Conservation (phyloP, 2,888 invertebrate genomes). For the Melieria picta region DNA sequence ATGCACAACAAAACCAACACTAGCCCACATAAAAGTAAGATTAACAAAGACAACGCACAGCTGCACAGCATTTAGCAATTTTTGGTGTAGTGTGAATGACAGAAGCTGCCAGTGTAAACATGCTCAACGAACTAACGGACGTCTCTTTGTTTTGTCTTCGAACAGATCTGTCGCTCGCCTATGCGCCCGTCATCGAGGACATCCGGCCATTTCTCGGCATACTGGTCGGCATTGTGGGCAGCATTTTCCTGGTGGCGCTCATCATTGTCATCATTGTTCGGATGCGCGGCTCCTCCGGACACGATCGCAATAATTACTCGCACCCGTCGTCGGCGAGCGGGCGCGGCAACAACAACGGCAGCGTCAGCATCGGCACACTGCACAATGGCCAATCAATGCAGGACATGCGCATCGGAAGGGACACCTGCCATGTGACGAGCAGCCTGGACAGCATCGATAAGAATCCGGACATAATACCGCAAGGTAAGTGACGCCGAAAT, state of each 20-base stretch:
- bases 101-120: not conserved
- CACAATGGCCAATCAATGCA: slow-evolving; percentile 65
- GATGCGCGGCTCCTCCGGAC: slow-evolving; percentile 66
- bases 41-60: not conserved
- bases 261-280: slow-evolving; percentile 69
- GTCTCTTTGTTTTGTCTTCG: not conserved
- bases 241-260: slow-evolving; percentile 68
- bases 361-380: slow-evolving; percentile 55
- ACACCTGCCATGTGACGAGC: slow-evolving; percentile 62
- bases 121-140: not conserved
- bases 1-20: not conserved
- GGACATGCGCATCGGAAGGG: slow-evolving; percentile 62
- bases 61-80: not conserved
- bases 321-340: slow-evolving; percentile 53
- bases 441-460: slow-evolving; percentile 66
- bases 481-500: slow-evolving; percentile 46
- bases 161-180: slow-evolving; percentile 64
- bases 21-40: not conserved
- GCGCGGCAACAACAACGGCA: slow-evolving; percentile 54
- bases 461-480: slow-evolving; percentile 67
- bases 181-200: slow-evolving; percentile 67
- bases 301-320: slow-evolving; percentile 65
- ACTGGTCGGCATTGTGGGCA: slow-evolving; percentile 68
- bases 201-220: slow-evolving; percentile 70
- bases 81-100: too few relatives aligned